Percentiles rank a stretch among this genome's conserved stretches.
These are phyloP conservation scores for Speoplatyrhinus poulsoni DNA, from an alignment of 2,113 vertebrate genomes.

Conservation along the genomic window DNA sequence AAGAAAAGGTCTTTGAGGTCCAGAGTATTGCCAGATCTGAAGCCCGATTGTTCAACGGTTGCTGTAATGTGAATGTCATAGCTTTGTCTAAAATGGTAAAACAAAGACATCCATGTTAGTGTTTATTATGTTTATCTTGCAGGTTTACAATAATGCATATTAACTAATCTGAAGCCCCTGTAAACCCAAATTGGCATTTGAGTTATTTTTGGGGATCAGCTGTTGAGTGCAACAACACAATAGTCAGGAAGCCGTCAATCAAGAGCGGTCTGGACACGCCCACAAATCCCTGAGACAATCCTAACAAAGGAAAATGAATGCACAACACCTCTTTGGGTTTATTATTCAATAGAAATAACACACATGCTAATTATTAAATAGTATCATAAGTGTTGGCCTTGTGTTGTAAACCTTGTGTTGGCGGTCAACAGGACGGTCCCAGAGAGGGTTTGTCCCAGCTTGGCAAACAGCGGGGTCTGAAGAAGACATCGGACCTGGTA, in stretches of 20 bases:
- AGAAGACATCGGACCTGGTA: constrained; percentile 81
- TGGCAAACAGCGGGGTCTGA: constrained; percentile 81
- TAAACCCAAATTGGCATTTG: neutral
- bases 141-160: neutral
- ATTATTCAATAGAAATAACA: no score
- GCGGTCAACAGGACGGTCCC: constrained; percentile 75
- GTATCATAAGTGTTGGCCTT: neutral
- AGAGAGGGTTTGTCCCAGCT: constrained; percentile 80
- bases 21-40: constrained; percentile 80
- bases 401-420: constrained; percentile 62
- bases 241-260: no score
- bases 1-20: constrained; percentile 83
- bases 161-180: neutral
- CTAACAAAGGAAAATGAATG: no score
- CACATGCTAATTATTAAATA: neutral
- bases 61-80: constrained; percentile 81
- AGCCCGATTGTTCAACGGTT: constrained; percentile 80
- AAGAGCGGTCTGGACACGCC: no score
- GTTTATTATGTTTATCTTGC: neutral
- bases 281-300: no score
- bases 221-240: no score
- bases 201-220: neutral
- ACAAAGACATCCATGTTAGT: neutral
- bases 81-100: constrained; percentile 72
- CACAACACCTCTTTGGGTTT: no score